phyloP scores from a whole-genome alignment of 2,888 invertebrate species.

The Folsomia manolachei region DNA sequence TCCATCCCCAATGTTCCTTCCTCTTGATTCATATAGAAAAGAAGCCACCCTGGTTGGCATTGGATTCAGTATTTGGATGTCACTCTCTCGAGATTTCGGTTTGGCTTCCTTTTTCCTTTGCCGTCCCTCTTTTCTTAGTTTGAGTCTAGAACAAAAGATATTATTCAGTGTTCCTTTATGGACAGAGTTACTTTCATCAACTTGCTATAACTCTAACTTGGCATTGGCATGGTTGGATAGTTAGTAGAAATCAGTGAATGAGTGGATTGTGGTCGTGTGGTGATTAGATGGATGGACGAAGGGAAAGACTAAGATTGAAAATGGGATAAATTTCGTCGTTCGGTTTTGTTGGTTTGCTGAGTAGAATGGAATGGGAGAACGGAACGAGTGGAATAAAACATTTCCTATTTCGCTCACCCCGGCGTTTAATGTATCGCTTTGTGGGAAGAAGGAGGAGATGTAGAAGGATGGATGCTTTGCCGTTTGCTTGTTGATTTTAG shows the following conservation, averaged over 20 bases:
- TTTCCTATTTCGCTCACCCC: not conserved
- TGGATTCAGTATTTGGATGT: no score
- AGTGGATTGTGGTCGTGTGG: slow-evolving; percentile 6
- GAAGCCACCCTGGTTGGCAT: not conserved
- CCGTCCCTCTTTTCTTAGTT: no score
- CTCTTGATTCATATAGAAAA: not conserved
- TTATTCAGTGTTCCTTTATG: not conserved
- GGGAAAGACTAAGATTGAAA: not conserved
- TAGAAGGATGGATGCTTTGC: no score
- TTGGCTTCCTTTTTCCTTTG: no score
- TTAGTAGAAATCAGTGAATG: slow-evolving; percentile 1
- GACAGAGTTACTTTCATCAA: no score
- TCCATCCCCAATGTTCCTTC: not conserved
- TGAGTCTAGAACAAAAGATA: not conserved
- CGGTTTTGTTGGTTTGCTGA: no score
- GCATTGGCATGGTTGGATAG: not conserved
- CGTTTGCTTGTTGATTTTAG: not conserved
- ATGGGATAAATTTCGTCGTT: slow-evolving; percentile 1
- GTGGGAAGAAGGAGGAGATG: no score
- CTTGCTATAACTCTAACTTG: no score
- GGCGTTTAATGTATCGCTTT: slow-evolving; percentile 1
- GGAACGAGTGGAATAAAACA: no score
- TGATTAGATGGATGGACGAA: slow-evolving; percentile 1
- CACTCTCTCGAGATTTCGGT: no score
- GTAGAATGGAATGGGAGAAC: no score